Evolutionary conservation across 1,140 invertebrate species (phyloP).

Genomic region (Idris sp.): DNA sequence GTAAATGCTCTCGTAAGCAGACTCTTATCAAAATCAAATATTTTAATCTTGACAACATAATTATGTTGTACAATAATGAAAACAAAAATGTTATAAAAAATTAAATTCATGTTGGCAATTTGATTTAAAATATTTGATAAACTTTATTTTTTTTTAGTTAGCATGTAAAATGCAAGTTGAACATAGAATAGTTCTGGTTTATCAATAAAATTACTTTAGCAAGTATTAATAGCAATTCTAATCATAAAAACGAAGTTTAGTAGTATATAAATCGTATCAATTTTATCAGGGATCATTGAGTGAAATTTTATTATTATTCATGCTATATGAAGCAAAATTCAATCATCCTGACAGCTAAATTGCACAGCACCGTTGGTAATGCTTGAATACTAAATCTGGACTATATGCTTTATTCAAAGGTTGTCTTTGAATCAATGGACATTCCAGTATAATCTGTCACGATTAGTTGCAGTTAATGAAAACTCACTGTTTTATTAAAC

Average conservation of each 20-base stretch:
- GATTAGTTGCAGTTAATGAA: conserved; percentile 63
- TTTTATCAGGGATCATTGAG: conserved; percentile 46
- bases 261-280: conserved; percentile 34
- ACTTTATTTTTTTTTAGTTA: no score
- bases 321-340: conserved; percentile 47
- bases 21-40: conserved; percentile 5
- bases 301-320: conserved; percentile 47
- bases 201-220: conserved; percentile 11
- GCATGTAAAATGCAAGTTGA: no score
- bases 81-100: no score
- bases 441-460: conserved; percentile 63
- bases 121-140: no score
- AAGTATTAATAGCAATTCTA: conserved; percentile 18
- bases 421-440: conserved; percentile 59
- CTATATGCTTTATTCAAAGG: conserved; percentile 59
- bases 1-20: neutral
- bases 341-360: conserved; percentile 55
- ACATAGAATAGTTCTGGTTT: no score
- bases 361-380: conserved; percentile 37
- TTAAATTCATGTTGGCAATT: no score
- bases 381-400: conserved; percentile 52
- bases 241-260: conserved; percentile 21
- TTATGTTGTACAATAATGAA: no score
- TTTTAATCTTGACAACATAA: no score
- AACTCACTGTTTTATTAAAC: conserved; percentile 59